Base-by-base conservation (phyloP, 2,113 vertebrate species). In the Macheiramphus alcinus region DNA sequence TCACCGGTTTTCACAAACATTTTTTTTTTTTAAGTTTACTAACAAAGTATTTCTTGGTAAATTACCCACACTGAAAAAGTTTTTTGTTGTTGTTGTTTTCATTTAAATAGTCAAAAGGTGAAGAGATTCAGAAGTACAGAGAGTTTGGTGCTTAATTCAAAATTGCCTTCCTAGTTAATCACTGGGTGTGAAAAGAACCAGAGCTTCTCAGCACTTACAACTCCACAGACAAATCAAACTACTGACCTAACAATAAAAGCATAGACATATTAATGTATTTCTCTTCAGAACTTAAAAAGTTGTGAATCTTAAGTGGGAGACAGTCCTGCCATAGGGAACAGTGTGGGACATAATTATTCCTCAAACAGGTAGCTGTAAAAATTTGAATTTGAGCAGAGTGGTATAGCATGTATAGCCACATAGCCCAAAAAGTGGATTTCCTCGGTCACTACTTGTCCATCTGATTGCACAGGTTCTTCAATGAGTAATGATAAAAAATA, bases 381-480 rank as follows among this genome's bases (percentile, higher is more conserved):
- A 21, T 27, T 20, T 22, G 13, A 40, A 21, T 55, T 32, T 32
- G 32, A 63, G 50, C 13, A 68, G 11, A 23, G 21, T 40, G 7
- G 14, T 43, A 21, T 6, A 8, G 25, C 31, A 26, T 0, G 5
- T 74, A 31, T 3, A 27, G 8, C 4, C 45, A 13, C 11, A 15
- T 4, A 61, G 12, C 45, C 45, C 47, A 12, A 59, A 66, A 34
- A 82, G 25, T 12, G 9, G 8, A 58, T 66, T 53, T 91, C 58
- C n/a, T 65, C 11, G 5, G 16, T 7, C 34, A 8, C 43, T 48
- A 10, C 18, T 26, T 36, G 9, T 19, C 68, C 36, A 23, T 5
- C 23, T 25, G 36, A 38, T 36, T 17, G 15, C 32, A n/a, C 1
- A 26, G 9, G 45, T 47, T 84, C 48, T 50, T 45, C 29, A 43